A percentile compares a stretch with the other conserved stretches of the same genome.
Evolutionary conservation across 2,888 invertebrate species (phyloP).

Genomic region (Laothoe populi): DNA sequence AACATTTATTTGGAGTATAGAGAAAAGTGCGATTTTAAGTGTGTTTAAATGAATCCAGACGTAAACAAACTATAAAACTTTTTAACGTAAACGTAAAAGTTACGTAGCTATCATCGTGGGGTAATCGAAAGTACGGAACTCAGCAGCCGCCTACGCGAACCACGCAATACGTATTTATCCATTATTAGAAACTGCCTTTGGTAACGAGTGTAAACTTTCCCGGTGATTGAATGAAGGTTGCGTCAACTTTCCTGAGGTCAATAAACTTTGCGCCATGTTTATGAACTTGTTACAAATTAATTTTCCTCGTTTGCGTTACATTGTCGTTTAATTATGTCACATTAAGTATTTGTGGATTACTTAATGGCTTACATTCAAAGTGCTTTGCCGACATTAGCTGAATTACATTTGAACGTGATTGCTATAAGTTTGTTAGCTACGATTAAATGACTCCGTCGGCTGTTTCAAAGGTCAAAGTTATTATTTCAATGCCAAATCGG

Average conservation of each 20-base stretch:
- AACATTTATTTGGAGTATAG: slow-evolving; percentile 27
- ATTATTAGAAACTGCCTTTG: slow-evolving; percentile 12
- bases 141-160: background rate
- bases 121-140: slow-evolving; percentile 19
- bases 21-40: slow-evolving; percentile 35
- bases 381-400: background rate
- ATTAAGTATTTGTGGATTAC: slow-evolving; percentile 1
- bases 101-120: slow-evolving; percentile 10
- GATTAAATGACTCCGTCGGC: background rate
- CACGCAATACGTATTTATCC: slow-evolving; percentile 5
- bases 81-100: slow-evolving; percentile 33
- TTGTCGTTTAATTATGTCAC: background rate
- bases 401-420: background rate
- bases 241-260: slow-evolving; percentile 20
- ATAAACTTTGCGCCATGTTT: slow-evolving; percentile 17
- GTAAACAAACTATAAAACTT: slow-evolving; percentile 35
- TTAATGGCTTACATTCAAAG: background rate
- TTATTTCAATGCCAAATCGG: background rate
- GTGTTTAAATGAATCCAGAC: slow-evolving; percentile 37
- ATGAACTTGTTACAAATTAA: slow-evolving; percentile 7
- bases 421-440: background rate
- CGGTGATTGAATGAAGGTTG: slow-evolving; percentile 17
- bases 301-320: slow-evolving; percentile 12
- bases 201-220: slow-evolving; percentile 17
- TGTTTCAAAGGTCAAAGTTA: slow-evolving; percentile 10